Conservation (phyloP, 2,113 vertebrate species). For the Arothron firmamentum region DNA sequence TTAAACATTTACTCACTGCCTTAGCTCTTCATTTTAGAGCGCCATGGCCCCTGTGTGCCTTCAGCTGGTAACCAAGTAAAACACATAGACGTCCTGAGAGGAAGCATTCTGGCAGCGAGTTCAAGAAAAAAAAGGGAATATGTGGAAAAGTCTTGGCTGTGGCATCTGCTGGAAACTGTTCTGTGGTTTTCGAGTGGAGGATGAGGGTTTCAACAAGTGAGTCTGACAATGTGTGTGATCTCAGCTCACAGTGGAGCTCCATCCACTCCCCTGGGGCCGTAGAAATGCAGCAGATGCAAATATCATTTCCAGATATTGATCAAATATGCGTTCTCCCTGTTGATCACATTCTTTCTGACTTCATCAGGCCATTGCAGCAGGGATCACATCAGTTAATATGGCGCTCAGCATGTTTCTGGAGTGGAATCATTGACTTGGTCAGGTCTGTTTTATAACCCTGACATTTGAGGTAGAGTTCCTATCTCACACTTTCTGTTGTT, state of each 20-base stretch:
- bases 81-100: constrained; percentile 73
- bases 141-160: constrained; percentile 69
- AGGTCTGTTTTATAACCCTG: constrained; percentile 36
- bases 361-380: constrained; percentile 54
- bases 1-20: constrained; percentile 48
- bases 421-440: constrained; percentile 54
- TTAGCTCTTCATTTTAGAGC: constrained; percentile 57
- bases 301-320: constrained; percentile 64
- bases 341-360: constrained; percentile 45
- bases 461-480: constrained; percentile 17
- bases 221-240: constrained; percentile 29
- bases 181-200: constrained; percentile 58
- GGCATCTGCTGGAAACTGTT: constrained; percentile 60
- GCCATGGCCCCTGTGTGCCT: constrained; percentile 33
- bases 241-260: constrained; percentile 1
- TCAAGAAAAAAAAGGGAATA: constrained; percentile 67
- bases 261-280: constrained; percentile 17
- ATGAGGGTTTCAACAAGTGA: constrained; percentile 50
- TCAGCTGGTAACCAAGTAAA: constrained; percentile 64
- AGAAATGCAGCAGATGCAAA: constrained; percentile 63
- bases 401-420: constrained; percentile 46
- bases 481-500: constrained; percentile 14
- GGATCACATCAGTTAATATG: constrained; percentile 68
- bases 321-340: constrained; percentile 49
- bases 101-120: constrained; percentile 75